Base-by-base conservation (phyloP, 2,888 invertebrate genomes). In the Neoascia interrupta region DNA sequence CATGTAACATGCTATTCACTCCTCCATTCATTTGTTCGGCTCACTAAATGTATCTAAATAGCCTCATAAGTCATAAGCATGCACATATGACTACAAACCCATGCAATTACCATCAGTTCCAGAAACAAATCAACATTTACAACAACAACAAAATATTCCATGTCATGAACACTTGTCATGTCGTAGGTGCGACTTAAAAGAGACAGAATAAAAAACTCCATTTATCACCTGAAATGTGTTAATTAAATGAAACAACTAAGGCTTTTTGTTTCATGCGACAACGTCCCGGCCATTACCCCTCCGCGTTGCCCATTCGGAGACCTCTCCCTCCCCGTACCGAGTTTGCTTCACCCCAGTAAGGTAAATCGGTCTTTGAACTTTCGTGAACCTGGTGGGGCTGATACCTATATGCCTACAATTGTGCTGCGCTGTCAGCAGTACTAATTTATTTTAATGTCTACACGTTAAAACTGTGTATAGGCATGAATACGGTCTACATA, bases 321-420 rank as follows among this genome's bases (percentile, higher is more conserved):
- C 39, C 18, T 5, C 4, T 26, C 8, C 47, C 28, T 28, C 13
- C 0, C 5, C 4, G n/a, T 31, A 31, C 31, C 31, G 8, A 3
- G 13, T 16, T 15, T n/a, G 1, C 26, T 2, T 3, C 28, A 23
- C 13, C 8, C 26, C 31, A 5, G 31, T n/a, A 37, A 23, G 31
- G 37, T 63, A 64, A 72, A 72, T 72, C 64, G 73, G 73, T 58
- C 64, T 73, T 49, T 64, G 73, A 73, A 64, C 73, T 73, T 34
- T 47, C 64, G 10, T 31, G 31, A 31, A 31, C 31, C 60, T n/a
- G n/a, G n/a, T n/a, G n/a, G n/a, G n/a, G n/a, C n/a, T n/a, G n/a
- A n/a, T n/a, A n/a, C n/a, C n/a, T 19, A 15, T 43, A 13, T 23
- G 11, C 8, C 18, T 13, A n/a, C n/a, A n/a, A n/a, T 26, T 36